Evolutionary conservation across 2,888 invertebrate species (phyloP).

Genomic region (Lycaena phlaeas): DNA sequence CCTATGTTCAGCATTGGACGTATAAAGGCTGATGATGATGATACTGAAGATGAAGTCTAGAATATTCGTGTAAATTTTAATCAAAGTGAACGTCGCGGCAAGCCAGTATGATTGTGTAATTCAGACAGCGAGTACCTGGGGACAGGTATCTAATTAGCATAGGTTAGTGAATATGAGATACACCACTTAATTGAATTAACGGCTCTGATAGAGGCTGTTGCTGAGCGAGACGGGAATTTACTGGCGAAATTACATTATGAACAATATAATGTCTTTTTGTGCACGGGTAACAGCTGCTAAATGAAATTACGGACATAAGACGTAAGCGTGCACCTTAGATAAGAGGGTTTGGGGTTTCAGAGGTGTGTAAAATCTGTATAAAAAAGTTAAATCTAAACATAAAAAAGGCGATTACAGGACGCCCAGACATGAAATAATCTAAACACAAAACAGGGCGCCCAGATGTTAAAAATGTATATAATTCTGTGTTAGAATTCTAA

Average conservation of each 20-base stretch:
- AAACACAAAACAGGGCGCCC: too few relatives aligned
- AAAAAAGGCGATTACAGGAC: too few relatives aligned
- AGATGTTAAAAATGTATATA: too few relatives aligned
- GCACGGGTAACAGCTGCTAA: background rate
- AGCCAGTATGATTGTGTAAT: slow-evolving; percentile 8
- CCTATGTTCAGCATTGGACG: too few relatives aligned
- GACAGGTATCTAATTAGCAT: slow-evolving; percentile 36
- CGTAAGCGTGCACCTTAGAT: too few relatives aligned
- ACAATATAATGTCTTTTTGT: background rate
- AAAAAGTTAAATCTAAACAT: too few relatives aligned
- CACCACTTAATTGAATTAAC: slow-evolving; percentile 35
- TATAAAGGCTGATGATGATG: too few relatives aligned
- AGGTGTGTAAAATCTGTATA: too few relatives aligned
- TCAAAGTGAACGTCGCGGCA: background rate
- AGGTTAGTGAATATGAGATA: slow-evolving; percentile 46
- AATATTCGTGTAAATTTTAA: slow-evolving; percentile 1
- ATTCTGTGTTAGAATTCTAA: too few relatives aligned
- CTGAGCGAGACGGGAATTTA: background rate
- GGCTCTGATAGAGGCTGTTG: slow-evolving; percentile 18
- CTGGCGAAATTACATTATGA: background rate
- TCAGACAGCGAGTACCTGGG: slow-evolving; percentile 3
- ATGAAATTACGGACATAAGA: background rate
- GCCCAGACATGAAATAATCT: too few relatives aligned
- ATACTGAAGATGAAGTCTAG: too few relatives aligned
- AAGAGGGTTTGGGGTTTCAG: too few relatives aligned